phyloP scores from a whole-genome alignment of 2,888 invertebrate genomes.

The Thymelicus acteon region DNA sequence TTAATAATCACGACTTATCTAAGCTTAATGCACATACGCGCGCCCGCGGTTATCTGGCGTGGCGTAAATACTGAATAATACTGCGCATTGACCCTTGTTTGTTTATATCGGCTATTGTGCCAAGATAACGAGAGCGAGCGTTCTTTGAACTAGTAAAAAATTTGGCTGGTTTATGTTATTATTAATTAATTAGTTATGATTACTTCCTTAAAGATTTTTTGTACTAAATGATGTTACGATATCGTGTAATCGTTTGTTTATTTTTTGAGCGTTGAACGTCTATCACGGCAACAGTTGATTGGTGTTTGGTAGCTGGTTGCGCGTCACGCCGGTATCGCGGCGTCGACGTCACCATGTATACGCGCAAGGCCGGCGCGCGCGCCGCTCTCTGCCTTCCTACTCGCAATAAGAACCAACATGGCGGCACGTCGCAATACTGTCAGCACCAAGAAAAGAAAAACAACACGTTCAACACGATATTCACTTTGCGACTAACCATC shows the following conservation, averaged over 20 bases:
- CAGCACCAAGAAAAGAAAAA: constrained; percentile 28
- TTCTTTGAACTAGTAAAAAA: constrained; percentile 10
- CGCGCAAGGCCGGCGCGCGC: constrained; percentile 57
- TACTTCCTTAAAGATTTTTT: background rate
- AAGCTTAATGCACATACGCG: constrained; percentile 16
- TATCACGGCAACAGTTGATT: constrained; percentile 41
- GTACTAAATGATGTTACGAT: background rate
- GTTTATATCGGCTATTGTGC: constrained; percentile 30
- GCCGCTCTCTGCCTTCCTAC: constrained; percentile 59
- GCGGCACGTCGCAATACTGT: constrained; percentile 23
- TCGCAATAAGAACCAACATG: constrained; percentile 47
- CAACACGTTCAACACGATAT: background rate
- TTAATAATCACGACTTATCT: constrained; percentile 23
- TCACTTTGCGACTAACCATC: too few relatives aligned
- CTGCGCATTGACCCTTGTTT: constrained; percentile 42
- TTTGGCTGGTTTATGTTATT: background rate
- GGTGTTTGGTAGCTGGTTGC: constrained; percentile 31
- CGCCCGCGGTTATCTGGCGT: constrained; percentile 35
- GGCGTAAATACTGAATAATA: constrained; percentile 32
- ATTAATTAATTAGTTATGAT: background rate
- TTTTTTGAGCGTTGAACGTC: constrained; percentile 28
- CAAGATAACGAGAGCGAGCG: constrained; percentile 22
- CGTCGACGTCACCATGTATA: constrained; percentile 67
- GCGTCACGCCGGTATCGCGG: constrained; percentile 68
- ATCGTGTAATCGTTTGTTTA: too few relatives aligned